These are phyloP conservation scores for Orussus abietinus DNA, from an alignment of 1,140 invertebrate species.

Conservation along the genomic window DNA sequence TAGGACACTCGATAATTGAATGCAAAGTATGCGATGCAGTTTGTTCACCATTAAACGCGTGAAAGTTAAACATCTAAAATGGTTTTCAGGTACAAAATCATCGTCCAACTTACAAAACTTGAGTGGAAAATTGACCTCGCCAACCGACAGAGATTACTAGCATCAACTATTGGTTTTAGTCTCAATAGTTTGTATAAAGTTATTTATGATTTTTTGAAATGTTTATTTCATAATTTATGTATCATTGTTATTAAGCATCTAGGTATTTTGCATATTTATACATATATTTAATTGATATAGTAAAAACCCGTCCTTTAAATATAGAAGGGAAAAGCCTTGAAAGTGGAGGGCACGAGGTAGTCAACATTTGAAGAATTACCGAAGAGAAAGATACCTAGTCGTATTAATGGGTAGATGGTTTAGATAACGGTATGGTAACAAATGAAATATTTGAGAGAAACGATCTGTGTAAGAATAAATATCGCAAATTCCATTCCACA, in stretches of 20 bases:
- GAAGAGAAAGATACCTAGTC: too few species aligned
- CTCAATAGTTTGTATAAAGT: constrained; percentile 21
- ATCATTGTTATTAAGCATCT: constrained; percentile 34
- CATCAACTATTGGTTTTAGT: constrained; percentile 20
- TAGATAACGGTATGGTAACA: too few species aligned
- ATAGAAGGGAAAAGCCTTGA: too few species aligned
- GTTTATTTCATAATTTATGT: constrained; percentile 35
- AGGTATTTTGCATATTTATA: constrained; percentile 47
- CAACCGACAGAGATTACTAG: constrained; percentile 45
- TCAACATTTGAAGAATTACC: too few species aligned
- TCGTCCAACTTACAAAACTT: constrained; percentile 45
- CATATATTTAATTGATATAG: constrained; percentile 39
- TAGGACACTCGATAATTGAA: too few species aligned
- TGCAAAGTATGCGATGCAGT: too few species aligned
- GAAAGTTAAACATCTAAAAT: constrained; percentile 7
- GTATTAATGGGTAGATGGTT: too few species aligned
- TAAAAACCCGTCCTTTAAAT: constrained; percentile 41
- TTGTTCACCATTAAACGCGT: too few species aligned
- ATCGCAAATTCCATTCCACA: too few species aligned
- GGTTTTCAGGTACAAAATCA: constrained; percentile 42
- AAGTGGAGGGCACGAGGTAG: too few species aligned
- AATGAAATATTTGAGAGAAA: too few species aligned
- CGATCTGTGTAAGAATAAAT: too few species aligned
- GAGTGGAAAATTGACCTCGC: constrained; percentile 42
- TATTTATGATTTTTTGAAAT: constrained; percentile 28